Conservation (phyloP, 2,797 vertebrate genomes). For the Avahi laniger region DNA sequence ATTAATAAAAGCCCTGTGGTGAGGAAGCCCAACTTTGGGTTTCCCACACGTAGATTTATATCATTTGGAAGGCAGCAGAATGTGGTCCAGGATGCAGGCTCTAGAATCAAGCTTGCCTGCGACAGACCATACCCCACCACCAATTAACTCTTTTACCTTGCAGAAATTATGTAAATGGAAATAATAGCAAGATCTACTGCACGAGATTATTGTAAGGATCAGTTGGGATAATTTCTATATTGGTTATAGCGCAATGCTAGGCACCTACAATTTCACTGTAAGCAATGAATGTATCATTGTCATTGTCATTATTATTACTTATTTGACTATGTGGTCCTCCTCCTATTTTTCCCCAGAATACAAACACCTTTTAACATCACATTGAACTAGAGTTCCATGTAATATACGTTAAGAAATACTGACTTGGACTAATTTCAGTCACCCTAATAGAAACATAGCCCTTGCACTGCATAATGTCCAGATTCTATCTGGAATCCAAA, state of each 20-base stretch:
- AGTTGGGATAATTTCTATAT: neutral
- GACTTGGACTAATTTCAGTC: neutral
- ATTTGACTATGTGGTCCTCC: neutral
- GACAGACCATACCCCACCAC: neutral
- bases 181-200: neutral
- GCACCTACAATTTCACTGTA: neutral
- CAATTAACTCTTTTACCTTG: neutral
- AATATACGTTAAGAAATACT: neutral
- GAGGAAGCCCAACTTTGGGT: neutral
- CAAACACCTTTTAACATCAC: neutral
- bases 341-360: neutral
- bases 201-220: neutral
- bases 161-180: neutral
- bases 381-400: neutral
- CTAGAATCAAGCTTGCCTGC: neutral
- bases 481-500: neutral
- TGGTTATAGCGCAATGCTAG: neutral
- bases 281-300: neutral
- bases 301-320: neutral
- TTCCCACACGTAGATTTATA: neutral
- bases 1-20: neutral
- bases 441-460: neutral
- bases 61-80: neutral
- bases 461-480: neutral
- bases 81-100: neutral